Conservation (phyloP, 30 jellyfish, hydroid and myxozoan genomes). For the Aurelia coerulea region DNA sequence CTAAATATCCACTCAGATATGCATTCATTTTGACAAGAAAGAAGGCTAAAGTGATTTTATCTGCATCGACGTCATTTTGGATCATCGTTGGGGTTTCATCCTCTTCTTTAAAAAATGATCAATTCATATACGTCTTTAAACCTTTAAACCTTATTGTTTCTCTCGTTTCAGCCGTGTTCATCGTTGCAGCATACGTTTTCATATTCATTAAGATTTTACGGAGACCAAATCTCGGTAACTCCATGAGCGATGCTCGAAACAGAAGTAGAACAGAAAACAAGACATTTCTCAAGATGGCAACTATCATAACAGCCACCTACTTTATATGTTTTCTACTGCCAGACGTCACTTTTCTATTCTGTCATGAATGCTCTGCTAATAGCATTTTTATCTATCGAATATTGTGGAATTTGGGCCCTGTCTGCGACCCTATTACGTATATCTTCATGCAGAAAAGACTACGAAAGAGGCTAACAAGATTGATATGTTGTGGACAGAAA, state of each 20-base stretch:
- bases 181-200: not conserved
- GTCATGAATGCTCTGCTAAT: not conserved
- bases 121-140: not conserved
- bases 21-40: not conserved
- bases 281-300: not conserved
- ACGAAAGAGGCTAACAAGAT: not conserved
- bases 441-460: constrained; percentile 7
- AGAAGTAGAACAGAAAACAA: not conserved
- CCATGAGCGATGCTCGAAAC: no score
- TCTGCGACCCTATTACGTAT: not conserved
- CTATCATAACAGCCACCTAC: not conserved
- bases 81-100: not conserved
- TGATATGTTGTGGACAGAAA: no score
- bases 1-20: not conserved
- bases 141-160: not conserved
- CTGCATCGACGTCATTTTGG: not conserved
- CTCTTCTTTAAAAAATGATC: no score
- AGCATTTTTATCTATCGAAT: not conserved
- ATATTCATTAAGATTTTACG: not conserved
- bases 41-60: not conserved
- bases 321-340: not conserved
- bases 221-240: not conserved
- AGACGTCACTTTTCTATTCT: not conserved
- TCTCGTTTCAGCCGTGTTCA: not conserved
- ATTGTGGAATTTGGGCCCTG: not conserved